Evolutionary conservation across 2,888 invertebrate species (phyloP), one percentile per base, ranked within the genome.

Genomic region (Mechanitis messenoides): DNA sequence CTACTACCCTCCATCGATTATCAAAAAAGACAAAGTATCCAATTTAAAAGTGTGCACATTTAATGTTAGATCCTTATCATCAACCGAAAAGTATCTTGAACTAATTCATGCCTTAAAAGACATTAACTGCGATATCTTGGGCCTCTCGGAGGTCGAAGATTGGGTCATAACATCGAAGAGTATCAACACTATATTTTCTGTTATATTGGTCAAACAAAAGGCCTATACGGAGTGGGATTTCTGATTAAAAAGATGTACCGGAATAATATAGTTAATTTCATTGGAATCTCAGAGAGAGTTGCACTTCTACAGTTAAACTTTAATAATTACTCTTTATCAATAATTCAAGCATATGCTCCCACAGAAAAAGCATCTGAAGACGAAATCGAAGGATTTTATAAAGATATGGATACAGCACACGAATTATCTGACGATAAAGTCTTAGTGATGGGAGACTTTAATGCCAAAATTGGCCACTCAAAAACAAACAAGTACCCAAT

Each of bases 311-410:
- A 66, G 33, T 2, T 68, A 6, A 35, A 63, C 5, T 59, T 58
- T 3, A 2, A 63, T 1, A 45, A 35, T 4, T 2, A 2, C 5
- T 1, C 9, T 0, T 50, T 63, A 7, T 54, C 61, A n/a, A 62
- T 72, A 12, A 67, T 71, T 6, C 71, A 71, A 62, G 61, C 55
- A 1, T 68, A 71, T 20, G 59, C 70, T 11, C 72, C 70, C 0
- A 73, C 69, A 1, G 62, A 63, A 31, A 53, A 33, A n/a, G 57
- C 72, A 54, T 53, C 20, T 0, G 58, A 69, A 35, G 45, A 64
- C 33, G 63, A 63, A 28, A 60, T 71, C 0, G 33, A 64, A 3
- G 11, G 28, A 4, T 69, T 71, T 33, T 73, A 73, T 50, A 11
- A 60, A 7, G 56, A 56, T 1, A 2, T 73, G 28, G 38, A 64